Evolutionary conservation across 1,140 invertebrate species (phyloP), one percentile per base, ranked within the genome.

Genomic region (Dryas iulia): DNA sequence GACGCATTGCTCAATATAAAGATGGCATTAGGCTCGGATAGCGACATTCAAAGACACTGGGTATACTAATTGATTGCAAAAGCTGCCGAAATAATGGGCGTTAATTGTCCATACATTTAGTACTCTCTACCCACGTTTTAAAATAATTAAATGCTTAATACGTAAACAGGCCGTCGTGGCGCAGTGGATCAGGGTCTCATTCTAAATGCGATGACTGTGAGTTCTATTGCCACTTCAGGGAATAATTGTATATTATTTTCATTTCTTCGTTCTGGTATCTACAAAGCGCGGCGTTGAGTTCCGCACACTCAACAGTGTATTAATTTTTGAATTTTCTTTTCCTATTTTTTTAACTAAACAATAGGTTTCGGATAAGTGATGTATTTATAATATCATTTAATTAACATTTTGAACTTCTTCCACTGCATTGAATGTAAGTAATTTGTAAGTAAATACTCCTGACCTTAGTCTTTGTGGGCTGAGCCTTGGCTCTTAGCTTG

Each of bases 1-100:
- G 88, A 83, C 71, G 68, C 53, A 57, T 88, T 86, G 69, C 83
- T 77, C 79, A 86, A 89, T 79, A 74, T 77, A 73, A 74, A 83
- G 82, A 85, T 80, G 78, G 63, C 78, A 82, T 82, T 82, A 79
- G 76, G 70, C 72, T 67, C 69, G 75, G 74, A 77, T 63, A 76
- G 58, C 72, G 65, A 72, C 54, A 31, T 39, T 67, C 66, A 58
- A 18, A 82, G 75, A 73, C 77, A 76, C 72, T 78, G 69, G 79
- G 78, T 47, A 21, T 79, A 80, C 78, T 84, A 87, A 87, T 87
- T 83, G 81, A 21, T 30, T 26, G 26, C 56, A 28, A 69, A 30
- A 26, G 1, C 11, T 31, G 2, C 14, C 53, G 31, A 65, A 33
- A 65, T 12, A 24, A 10, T 39, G n/a, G 14, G 5, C 14, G n/a